These are phyloP conservation scores for Malaclemys terrapin DNA, from an alignment of 2,113 vertebrate species.

Conservation along the genomic window DNA sequence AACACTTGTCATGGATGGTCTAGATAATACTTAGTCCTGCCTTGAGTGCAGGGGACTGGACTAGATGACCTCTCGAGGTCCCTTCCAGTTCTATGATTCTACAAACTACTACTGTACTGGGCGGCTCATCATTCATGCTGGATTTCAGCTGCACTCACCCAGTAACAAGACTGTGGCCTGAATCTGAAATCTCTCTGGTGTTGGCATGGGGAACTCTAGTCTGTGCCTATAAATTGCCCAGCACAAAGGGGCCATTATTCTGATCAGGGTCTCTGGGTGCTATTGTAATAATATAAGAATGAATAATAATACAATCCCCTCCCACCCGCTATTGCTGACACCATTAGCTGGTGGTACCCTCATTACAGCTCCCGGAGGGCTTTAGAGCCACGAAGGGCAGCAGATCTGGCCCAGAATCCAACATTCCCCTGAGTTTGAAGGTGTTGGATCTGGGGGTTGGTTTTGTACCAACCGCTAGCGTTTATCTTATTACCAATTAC, in stretches of 20 bases:
- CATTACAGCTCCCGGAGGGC: no score
- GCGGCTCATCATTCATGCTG: no score
- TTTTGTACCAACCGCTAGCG: neutral
- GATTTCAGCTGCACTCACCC: no score
- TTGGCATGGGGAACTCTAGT: neutral
- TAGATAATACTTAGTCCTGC: no score
- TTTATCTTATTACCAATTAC: neutral
- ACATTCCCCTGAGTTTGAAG: neutral
- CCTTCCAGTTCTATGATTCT: no score
- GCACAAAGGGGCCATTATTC: neutral
- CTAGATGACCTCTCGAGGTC: no score
- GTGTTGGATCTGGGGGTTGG: neutral
- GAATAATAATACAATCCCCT: neutral
- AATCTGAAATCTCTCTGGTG: neutral
- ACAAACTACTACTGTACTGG: no score
- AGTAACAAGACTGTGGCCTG: no score
- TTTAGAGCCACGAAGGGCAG: no score
- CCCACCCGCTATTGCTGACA: neutral
- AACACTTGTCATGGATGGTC: no score
- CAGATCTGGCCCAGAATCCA: neutral
- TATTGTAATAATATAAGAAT: neutral
- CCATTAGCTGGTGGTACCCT: neutral
- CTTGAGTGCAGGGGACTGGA: no score
- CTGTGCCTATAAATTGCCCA: neutral
- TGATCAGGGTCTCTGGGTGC: neutral